A percentile compares a stretch with the other conserved stretches of the same genome.
Evolutionary conservation across 2,888 invertebrate genomes (phyloP).

Genomic region (Cheilosia pagana): DNA sequence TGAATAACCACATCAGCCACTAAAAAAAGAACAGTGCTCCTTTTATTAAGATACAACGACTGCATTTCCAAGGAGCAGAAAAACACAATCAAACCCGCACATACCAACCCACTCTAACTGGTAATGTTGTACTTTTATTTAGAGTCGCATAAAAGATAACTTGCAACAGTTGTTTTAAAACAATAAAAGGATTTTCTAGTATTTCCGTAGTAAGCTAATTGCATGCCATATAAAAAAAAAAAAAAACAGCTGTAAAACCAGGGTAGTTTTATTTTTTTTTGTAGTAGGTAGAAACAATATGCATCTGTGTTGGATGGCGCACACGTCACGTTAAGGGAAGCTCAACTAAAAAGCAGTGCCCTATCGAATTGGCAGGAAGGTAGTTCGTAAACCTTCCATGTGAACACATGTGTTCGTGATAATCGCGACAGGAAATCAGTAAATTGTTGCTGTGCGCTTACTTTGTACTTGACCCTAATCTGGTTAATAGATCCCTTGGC

Average conservation of each 20-base stretch:
- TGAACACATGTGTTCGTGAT: background rate
- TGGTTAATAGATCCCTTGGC: slow-evolving; percentile 18
- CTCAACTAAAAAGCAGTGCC: background rate
- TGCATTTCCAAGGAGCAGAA: too few species aligned
- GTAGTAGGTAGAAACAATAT: background rate
- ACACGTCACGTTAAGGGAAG: slow-evolving; percentile 2
- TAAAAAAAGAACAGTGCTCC: too few species aligned
- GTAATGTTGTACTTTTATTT: background rate
- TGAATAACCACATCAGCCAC: too few species aligned
- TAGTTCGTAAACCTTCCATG: slow-evolving; percentile 1
- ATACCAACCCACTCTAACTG: background rate
- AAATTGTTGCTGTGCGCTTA: background rate
- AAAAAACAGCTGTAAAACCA: background rate
- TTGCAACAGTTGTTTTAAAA: slow-evolving; percentile 14
- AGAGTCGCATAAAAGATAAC: background rate
- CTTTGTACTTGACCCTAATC: slow-evolving; percentile 27
- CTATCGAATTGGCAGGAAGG: background rate
- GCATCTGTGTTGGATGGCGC: slow-evolving; percentile 5
- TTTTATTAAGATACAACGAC: too few species aligned
- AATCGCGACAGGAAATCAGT: slow-evolving; percentile 22
- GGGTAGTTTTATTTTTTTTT: background rate
- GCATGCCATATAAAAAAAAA: slow-evolving; percentile 7
- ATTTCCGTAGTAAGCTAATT: background rate
- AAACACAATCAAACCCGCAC: too few species aligned
- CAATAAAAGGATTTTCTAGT: slow-evolving; percentile 29